phyloP scores from a whole-genome alignment of 2,888 invertebrate genomes.

The Cryptocephalus moraei region DNA sequence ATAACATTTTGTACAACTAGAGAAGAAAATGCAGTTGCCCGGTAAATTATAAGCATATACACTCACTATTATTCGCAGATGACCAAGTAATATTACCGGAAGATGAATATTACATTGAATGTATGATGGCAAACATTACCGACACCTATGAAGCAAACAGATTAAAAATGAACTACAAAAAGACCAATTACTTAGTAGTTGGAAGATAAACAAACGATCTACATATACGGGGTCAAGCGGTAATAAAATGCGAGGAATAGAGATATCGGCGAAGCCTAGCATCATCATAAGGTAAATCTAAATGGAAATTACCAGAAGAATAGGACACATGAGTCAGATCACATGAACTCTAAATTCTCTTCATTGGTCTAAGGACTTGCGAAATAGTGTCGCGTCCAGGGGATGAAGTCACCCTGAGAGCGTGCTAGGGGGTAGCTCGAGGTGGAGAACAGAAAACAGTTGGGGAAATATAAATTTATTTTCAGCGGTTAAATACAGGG shows the following conservation, averaged over 20 bases:
- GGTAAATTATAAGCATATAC: background rate
- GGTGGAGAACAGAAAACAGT: no score
- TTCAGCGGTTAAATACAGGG: no score
- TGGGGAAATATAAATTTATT: no score
- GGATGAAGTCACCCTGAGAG: no score
- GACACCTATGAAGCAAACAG: no score
- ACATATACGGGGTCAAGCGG: background rate
- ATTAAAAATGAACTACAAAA: no score
- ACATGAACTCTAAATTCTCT: background rate
- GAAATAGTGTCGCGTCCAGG: no score
- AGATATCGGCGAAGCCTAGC: background rate
- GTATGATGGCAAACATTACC: background rate
- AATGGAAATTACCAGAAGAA: background rate
- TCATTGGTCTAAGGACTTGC: background rate
- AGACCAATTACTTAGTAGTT: no score
- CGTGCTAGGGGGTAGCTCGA: no score
- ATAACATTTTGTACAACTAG: no score
- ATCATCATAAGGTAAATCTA: background rate
- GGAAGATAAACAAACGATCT: no score
- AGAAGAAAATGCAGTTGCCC: no score
- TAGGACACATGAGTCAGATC: background rate
- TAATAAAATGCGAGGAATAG: background rate
- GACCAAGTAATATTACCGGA: background rate
- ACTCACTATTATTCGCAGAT: background rate
- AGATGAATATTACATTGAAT: background rate